These are phyloP conservation scores for Notodonta ziczac DNA, from an alignment of 2,888 invertebrate species.

Conservation along the genomic window DNA sequence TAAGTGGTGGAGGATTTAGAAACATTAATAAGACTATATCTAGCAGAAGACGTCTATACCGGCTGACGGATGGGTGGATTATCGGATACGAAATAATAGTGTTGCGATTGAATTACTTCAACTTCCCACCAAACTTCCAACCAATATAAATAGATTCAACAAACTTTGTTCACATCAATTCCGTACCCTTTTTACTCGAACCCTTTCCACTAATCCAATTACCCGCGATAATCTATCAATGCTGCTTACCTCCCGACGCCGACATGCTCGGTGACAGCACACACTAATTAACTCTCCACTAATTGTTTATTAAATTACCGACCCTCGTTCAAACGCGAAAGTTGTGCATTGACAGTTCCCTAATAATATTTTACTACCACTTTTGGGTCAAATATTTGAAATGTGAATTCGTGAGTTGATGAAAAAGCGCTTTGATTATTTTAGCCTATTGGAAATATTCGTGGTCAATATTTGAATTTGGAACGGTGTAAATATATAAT, in stretches of 20 bases:
- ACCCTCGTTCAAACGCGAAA: constrained; percentile 32
- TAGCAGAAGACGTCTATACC: too few species aligned
- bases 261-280: constrained; percentile 21
- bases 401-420: neutral
- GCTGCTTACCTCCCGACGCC: constrained; percentile 10
- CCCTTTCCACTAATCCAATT: constrained; percentile 14
- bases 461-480: constrained; percentile 2
- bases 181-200: neutral
- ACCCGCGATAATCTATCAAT: constrained; percentile 18
- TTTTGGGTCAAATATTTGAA: constrained; percentile 21
- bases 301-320: constrained; percentile 33
- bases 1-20: too few species aligned
- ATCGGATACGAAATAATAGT: too few species aligned
- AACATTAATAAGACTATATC: too few species aligned
- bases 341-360: constrained; percentile 28
- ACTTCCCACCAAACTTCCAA: neutral
- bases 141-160: neutral
- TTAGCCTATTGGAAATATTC: neutral
- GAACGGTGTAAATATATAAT: neutral
- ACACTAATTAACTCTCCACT: constrained; percentile 31
- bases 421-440: constrained; percentile 13
- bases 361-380: constrained; percentile 9
- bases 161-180: neutral
- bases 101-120: too few species aligned
- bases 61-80: too few species aligned